These are phyloP conservation scores for Excalfactoria chinensis DNA, from an alignment of 2,113 vertebrate species.

Conservation along the genomic window DNA sequence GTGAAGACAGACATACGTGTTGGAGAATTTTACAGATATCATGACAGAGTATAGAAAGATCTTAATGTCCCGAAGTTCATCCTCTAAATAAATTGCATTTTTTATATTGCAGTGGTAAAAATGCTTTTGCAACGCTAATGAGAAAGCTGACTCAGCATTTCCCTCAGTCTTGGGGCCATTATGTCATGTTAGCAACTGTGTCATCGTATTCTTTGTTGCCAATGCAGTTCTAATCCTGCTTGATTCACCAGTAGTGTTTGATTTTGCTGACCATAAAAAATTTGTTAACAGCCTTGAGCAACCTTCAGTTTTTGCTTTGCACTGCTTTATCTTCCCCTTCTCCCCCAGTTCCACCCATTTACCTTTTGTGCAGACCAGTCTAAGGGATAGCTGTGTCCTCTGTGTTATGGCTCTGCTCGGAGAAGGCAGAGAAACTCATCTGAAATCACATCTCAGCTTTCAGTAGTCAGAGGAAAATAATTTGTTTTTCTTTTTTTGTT, in stretches of 20 bases:
- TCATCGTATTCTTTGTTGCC: conserved; percentile 1
- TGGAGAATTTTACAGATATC: background rate
- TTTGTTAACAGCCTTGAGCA: conserved; percentile 9
- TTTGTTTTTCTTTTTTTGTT: background rate
- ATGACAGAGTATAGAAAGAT: background rate
- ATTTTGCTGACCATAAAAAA: conserved; percentile 31
- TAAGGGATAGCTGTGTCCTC: background rate
- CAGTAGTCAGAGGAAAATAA: fast-evolving
- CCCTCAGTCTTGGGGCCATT: conserved; percentile 9
- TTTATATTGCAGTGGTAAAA: conserved; percentile 26
- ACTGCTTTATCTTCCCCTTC: background rate
- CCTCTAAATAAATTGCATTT: background rate
- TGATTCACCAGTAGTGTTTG: background rate
- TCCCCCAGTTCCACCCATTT: background rate
- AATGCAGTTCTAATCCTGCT: conserved; percentile 58
- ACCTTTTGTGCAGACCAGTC: background rate
- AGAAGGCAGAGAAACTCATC: background rate
- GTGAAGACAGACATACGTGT: background rate
- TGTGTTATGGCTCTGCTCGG: background rate
- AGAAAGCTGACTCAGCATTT: conserved; percentile 45
- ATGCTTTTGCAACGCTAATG: conserved; percentile 4
- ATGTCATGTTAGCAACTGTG: conserved; percentile 33
- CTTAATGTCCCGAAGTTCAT: background rate
- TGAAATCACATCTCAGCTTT: background rate
- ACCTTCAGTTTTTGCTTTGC: background rate